These are phyloP conservation scores for Nemurella pictetii DNA, from an alignment of 2,888 invertebrate species.

Conservation along the genomic window DNA sequence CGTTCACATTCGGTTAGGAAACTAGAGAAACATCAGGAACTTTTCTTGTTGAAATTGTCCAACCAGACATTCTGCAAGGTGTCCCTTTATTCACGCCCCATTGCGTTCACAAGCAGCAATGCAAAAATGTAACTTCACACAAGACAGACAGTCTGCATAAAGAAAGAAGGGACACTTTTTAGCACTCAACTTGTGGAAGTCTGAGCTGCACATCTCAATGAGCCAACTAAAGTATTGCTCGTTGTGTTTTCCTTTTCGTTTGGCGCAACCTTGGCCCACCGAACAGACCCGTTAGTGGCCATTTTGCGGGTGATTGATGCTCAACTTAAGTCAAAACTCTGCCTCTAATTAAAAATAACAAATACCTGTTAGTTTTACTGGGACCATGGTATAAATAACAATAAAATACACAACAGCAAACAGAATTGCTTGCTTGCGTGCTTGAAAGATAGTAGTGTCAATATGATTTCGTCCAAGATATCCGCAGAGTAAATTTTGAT, in stretches of 20 bases:
- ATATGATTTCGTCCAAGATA: not conserved
- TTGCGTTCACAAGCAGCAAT: not conserved
- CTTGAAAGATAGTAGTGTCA: not conserved
- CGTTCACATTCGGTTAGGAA: slow-evolving; percentile 20
- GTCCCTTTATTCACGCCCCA: not conserved
- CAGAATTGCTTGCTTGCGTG: not conserved
- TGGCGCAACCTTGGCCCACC: not conserved
- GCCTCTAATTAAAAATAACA: slow-evolving; percentile 33
- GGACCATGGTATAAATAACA: not conserved
- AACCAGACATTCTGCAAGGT: not conserved
- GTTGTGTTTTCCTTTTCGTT: not conserved
- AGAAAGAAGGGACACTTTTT: not conserved
- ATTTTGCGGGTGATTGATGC: slow-evolving; percentile 23
- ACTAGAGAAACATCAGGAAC: not conserved
- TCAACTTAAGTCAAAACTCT: slow-evolving; percentile 31
- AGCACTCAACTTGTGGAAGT: slow-evolving; percentile 30
- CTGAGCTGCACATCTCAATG: not conserved
- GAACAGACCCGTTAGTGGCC: slow-evolving; percentile 6
- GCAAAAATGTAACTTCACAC: not conserved
- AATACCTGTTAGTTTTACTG: slow-evolving; percentile 22
- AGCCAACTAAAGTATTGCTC: slow-evolving; percentile 15
- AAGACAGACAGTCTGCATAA: not conserved
- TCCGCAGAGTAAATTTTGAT: too few relatives aligned
- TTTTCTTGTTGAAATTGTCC: not conserved
- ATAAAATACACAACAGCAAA: not conserved